Base-by-base conservation (phyloP, 2,888 invertebrate species). In the Nomada hirtipes region DNA sequence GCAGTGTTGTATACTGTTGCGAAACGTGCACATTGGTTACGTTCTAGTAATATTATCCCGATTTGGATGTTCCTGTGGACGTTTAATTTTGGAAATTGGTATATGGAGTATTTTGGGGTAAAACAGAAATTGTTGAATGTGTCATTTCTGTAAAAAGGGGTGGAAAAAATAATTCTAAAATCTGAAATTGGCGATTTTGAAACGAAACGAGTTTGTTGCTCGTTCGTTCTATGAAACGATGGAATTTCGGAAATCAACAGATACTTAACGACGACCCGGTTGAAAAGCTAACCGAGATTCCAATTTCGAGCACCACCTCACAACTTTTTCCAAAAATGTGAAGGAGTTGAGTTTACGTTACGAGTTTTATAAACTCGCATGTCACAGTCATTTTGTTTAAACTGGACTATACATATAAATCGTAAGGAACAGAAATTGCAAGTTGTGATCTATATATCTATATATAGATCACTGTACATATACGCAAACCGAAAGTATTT, bases 161-260 rank as follows among this genome's bases (percentile, higher is more conserved):
- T 23, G 11, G 26, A 36, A 10, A 2, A 42, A 65, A 50, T 4
- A 42, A 36, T 55, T 55, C n/a, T 47, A 61, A 71, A 71, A 50
- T 26, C 71, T 1, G 67, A 57, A 80, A 78, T 80, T 78, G 69
- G 67, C 71, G 67, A 68, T 80, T 80, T 79, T 47, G 36, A 55
- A 79, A 53, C 29, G 59, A 47, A 60, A 18, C 71, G 23, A 0
- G 36, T 7, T 36, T 4, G 36, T 36, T 7, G 36, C 36, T 71
- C 50, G 15, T n/a, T 7, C 55, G 42, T 15, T 60, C 44, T 26
- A 52, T 20, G 42, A 50, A 57, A 76, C 47, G 52, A 50, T n/a
- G 10, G 47, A 60, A 65, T 70, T 55, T 20, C 36, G 18, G 18
- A 52, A 42, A 36, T 60, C 70, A 52, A 53, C 29, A 47, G 23